Evolutionary conservation across 2,113 vertebrate genomes (phyloP).

Genomic region (Solenodon paradoxus): DNA sequence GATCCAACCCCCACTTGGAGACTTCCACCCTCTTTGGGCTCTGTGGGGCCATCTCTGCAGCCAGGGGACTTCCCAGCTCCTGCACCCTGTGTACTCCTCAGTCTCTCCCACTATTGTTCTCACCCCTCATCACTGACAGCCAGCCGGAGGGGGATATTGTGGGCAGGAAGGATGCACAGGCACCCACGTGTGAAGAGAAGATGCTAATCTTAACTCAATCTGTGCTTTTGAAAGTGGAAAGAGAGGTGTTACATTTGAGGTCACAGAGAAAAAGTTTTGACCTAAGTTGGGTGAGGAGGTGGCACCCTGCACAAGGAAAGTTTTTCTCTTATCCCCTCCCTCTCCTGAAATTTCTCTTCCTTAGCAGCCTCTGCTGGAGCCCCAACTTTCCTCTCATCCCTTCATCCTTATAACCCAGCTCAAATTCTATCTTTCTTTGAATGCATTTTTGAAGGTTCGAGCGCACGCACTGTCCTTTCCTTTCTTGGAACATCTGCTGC

Average conservation of each 20-base stretch:
- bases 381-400: background rate
- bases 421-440: background rate
- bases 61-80: background rate
- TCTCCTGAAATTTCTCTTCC: background rate
- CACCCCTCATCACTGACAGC: background rate
- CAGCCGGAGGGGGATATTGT: rapidly evolving
- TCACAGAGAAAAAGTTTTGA: background rate
- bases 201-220: background rate
- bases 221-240: background rate
- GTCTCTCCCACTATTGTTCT: background rate
- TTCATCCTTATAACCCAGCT: background rate
- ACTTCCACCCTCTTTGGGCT: background rate
- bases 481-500: background rate
- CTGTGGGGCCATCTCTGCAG: background rate
- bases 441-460: background rate
- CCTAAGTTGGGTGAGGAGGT: background rate
- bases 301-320: background rate
- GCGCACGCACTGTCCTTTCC: background rate
- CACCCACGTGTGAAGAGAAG: background rate
- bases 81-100: rapidly evolving
- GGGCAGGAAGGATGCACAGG: background rate
- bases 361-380: background rate
- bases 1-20: too few relatives aligned
- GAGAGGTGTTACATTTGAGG: background rate
- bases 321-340: background rate